Base-by-base conservation (phyloP, 2,888 invertebrate genomes). In the Nephrocerus scutellatus region DNA sequence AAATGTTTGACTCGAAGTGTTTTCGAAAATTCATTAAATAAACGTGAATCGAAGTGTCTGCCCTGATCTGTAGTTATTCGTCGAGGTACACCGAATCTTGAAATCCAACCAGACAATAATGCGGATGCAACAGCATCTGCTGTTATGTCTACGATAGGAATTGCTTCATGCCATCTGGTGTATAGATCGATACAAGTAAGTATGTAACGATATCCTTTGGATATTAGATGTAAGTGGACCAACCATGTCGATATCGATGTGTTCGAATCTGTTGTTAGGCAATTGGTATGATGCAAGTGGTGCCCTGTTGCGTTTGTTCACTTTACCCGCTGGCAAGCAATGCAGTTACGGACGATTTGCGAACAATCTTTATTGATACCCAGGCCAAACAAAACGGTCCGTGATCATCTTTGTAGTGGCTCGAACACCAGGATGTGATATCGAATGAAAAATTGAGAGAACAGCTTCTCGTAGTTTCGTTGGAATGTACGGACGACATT, bases 1-100 rank as follows among this genome's bases (percentile, higher is more conserved):
- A 26, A 22, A 32, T 42, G 32, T 15, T 21, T 20, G 4, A 25
- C 35, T 8, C 40, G 35, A 4, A 30, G 26, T n/a, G 29, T 13
- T 9, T 22, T 26, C 6, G 24, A 22, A 12, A 47, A 33, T 8
- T 37, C 36, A 14, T 12, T 29, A n/a, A 47, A 44, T 10, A 42
- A 4, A 7, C 8, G 12, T 8, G 38, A 41, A 21, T 41, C 41
- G 10, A 50, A 46, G 15, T 48, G 44, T 8, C 41, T 12, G 7
- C 43, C 49, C 18, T 43, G 36, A 16, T 50, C 41, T 1, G 43
- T 44, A 5, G 44, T 41, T 16, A 50, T 39, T 12, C 24, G 28
- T 7, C 20, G 7, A 9, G 43, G 47, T n/a, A 43, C 38, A 6
- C 43, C 47, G 28, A 44, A 48, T 5, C 44, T 19, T 4, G 33